These are phyloP conservation scores for Sebastes steindachneri DNA, from an alignment of 2,797 vertebrate species.

Conservation along the genomic window DNA sequence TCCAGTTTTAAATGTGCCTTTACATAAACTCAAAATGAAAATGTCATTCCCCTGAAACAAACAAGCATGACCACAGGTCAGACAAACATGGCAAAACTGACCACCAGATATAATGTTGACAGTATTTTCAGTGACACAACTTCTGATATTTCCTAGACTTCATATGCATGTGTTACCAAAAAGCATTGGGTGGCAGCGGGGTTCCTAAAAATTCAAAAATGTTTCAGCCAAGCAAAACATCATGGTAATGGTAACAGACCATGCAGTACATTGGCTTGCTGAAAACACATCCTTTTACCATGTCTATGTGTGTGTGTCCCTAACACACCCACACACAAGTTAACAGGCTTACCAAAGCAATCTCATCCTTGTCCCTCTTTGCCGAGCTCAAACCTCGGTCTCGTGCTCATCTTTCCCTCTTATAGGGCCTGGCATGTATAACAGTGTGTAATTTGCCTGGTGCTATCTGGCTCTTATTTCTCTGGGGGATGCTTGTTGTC, in stretches of 20 bases:
- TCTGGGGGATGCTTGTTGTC: constrained; percentile 21
- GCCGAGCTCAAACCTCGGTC: constrained; percentile 4
- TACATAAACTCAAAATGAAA: not conserved
- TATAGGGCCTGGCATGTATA: constrained; percentile 8
- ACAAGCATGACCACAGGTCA: not conserved
- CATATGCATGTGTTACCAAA: not conserved
- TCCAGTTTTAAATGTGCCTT: not conserved
- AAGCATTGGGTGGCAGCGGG: not conserved
- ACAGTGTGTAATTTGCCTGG: constrained; percentile 9
- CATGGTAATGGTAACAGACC: constrained; percentile 17
- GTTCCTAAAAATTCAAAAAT: not conserved
- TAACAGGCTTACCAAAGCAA: constrained; percentile 50
- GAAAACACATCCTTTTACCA: constrained; percentile 12
- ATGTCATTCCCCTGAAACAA: not conserved
- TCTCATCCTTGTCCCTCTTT: constrained; percentile 38
- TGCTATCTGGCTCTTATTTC: constrained; percentile 6
- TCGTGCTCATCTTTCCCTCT: constrained; percentile 11
- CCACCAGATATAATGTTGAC: not conserved
- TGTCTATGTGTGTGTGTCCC: not conserved
- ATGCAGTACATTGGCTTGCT: constrained; percentile 14
- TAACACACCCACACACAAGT: not conserved
- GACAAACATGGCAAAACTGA: not conserved
- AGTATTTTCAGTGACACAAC: not conserved
- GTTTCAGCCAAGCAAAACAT: constrained; percentile 27
- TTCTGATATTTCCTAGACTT: not conserved